phyloP scores from a whole-genome alignment of 1,140 invertebrate species.

The Hylaeus volcanicus region DNA sequence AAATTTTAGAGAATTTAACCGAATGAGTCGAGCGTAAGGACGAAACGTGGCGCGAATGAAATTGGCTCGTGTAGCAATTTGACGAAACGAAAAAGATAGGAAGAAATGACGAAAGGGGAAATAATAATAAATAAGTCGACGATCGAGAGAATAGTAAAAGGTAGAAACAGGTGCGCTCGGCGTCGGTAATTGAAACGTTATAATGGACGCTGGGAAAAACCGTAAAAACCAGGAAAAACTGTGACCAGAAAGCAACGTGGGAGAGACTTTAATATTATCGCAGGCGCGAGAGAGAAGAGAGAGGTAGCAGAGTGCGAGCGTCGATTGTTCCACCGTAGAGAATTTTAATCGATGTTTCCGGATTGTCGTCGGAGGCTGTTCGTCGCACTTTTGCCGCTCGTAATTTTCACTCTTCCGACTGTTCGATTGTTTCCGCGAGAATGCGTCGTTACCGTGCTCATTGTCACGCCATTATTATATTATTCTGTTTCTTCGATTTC shows the following conservation, averaged over 20 bases:
- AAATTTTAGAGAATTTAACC: no score
- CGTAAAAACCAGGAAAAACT: slow-evolving; percentile 16
- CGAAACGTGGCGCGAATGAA: background rate
- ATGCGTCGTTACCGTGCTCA: background rate
- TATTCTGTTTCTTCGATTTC: background rate
- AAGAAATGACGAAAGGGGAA: background rate
- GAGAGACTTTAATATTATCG: slow-evolving; percentile 40
- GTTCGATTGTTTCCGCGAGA: background rate
- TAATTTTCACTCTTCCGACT: slow-evolving; percentile 21
- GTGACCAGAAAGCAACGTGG: slow-evolving; percentile 8
- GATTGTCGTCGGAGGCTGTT: slow-evolving; percentile 5
- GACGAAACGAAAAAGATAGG: background rate
- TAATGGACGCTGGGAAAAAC: slow-evolving; percentile 60
- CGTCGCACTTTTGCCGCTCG: background rate
- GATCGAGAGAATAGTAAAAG: slow-evolving; percentile 33
- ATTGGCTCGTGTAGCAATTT: background rate
- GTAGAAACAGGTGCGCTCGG: slow-evolving; percentile 57
- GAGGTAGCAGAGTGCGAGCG: background rate
- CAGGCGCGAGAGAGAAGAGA: no score
- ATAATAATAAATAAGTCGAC: background rate
- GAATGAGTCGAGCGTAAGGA: no score
- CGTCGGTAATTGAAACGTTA: slow-evolving; percentile 68
- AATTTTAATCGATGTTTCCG: slow-evolving; percentile 34
- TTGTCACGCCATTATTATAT: background rate
- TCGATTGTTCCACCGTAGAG: slow-evolving; percentile 22